Conservation (phyloP, 2,888 invertebrate species). For the Pasiphila rectangulata region DNA sequence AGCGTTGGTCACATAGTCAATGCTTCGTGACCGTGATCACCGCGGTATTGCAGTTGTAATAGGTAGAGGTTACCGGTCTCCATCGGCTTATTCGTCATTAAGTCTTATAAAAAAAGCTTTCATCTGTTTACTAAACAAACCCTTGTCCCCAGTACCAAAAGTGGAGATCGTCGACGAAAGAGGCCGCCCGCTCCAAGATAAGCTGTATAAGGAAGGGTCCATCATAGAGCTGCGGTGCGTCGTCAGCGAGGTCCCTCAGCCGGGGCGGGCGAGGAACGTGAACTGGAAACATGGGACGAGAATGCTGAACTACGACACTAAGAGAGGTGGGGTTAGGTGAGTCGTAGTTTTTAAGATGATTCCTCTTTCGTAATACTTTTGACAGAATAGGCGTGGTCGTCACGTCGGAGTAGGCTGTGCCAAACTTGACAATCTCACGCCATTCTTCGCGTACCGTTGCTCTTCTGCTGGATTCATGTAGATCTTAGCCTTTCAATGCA, state of each 20-base stretch:
- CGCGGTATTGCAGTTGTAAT: too few relatives aligned
- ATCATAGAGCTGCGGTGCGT: conserved; percentile 91
- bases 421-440: too few relatives aligned
- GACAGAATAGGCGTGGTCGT: not conserved
- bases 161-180: conserved; percentile 90
- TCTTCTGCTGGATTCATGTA: too few relatives aligned
- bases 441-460: too few relatives aligned
- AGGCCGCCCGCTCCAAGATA: conserved; percentile 87
- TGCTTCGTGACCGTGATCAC: too few relatives aligned
- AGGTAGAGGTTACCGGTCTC: too few relatives aligned
- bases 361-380: not conserved
- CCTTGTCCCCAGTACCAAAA: conserved; percentile 84
- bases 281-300: conserved; percentile 89
- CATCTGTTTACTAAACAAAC: not conserved
- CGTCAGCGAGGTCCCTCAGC: conserved; percentile 89
- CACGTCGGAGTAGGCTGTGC: too few relatives aligned
- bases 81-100: too few relatives aligned
- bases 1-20: too few relatives aligned
- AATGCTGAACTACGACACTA: conserved; percentile 89
- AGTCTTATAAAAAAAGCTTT: too few relatives aligned
- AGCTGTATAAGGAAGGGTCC: conserved; percentile 91
- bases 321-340: conserved; percentile 89
- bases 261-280: conserved; percentile 83
- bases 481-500: too few relatives aligned
- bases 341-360: not conserved